Evolutionary conservation across 2,888 invertebrate species (phyloP).

Genomic region (Ennomos fuscantarius): DNA sequence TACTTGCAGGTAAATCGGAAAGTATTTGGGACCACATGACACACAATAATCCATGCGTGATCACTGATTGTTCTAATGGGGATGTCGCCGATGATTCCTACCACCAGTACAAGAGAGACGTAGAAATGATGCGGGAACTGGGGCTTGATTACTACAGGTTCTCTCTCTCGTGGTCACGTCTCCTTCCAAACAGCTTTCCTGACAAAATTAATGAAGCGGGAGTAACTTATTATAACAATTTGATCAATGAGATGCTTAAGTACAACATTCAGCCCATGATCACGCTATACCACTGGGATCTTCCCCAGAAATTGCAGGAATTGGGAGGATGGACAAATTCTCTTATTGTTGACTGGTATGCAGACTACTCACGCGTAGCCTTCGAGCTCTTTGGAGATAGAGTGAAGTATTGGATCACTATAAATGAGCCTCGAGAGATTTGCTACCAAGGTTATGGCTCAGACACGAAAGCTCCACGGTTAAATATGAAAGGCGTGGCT

Average conservation of each 20-base stretch:
- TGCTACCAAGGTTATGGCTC: constrained; percentile 72
- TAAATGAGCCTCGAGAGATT: constrained; percentile 79
- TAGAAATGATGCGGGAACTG: constrained; percentile 72
- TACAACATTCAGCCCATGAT: constrained; percentile 86
- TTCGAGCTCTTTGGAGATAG: constrained; percentile 75
- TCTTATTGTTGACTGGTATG: constrained; percentile 71
- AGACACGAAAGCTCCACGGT: constrained; percentile 49
- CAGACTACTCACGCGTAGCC: constrained; percentile 69
- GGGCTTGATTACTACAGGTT: constrained; percentile 82
- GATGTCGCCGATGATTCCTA: constrained; percentile 87
- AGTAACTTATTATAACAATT: constrained; percentile 58
- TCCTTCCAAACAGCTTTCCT: constrained; percentile 84
- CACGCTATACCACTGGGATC: constrained; percentile 82
- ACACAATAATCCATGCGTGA: constrained; percentile 71
- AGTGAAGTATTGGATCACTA: constrained; percentile 82
- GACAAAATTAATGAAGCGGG: constrained; percentile 82
- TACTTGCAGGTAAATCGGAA: constrained; percentile 76
- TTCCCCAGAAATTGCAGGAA: constrained; percentile 79
- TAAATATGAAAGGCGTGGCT: constrained; percentile 1
- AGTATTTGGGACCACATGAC: constrained; percentile 87
- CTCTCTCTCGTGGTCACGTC: constrained; percentile 86
- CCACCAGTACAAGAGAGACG: constrained; percentile 84
- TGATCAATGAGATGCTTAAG: constrained; percentile 84
- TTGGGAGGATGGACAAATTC: constrained; percentile 82
- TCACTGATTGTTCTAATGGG: constrained; percentile 81